Evolutionary conservation across 2,797 vertebrate species (phyloP).

Genomic region (Bucorvus abyssinicus): DNA sequence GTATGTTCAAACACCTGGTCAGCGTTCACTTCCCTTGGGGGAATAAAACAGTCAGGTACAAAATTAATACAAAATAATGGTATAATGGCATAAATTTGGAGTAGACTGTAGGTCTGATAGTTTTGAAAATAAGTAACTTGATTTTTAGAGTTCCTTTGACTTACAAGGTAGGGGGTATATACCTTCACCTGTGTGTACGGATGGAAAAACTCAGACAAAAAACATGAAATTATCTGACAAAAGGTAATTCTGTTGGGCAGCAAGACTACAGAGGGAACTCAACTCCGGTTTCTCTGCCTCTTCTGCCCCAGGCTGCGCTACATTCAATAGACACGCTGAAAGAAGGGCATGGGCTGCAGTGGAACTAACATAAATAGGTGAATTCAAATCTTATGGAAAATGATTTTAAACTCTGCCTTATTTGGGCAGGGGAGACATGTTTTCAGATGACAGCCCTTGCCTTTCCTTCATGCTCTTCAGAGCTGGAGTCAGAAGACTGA

Average conservation of each 20-base stretch:
- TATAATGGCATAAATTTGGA: neutral
- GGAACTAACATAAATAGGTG: neutral
- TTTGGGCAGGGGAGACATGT: neutral
- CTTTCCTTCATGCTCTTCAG: neutral
- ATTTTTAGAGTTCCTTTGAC: neutral
- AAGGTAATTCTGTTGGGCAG: neutral
- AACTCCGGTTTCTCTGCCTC: rapidly evolving
- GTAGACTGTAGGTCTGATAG: neutral
- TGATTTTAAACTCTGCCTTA: neutral
- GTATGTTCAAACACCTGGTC: neutral
- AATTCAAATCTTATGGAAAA: neutral
- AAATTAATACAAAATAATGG: neutral
- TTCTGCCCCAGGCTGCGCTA: neutral
- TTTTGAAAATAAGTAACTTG: neutral
- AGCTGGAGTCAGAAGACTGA: neutral
- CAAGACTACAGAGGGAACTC: neutral
- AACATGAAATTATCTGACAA: neutral
- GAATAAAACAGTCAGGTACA: neutral
- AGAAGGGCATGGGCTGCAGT: neutral
- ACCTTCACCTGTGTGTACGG: neutral
- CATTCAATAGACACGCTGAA: neutral
- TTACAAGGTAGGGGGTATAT: neutral
- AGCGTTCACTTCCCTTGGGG: neutral
- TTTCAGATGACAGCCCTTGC: neutral
- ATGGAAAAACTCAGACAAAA: neutral